Conservation (phyloP, 2,888 invertebrate species). For the Hemistola chrysoprasaria region DNA sequence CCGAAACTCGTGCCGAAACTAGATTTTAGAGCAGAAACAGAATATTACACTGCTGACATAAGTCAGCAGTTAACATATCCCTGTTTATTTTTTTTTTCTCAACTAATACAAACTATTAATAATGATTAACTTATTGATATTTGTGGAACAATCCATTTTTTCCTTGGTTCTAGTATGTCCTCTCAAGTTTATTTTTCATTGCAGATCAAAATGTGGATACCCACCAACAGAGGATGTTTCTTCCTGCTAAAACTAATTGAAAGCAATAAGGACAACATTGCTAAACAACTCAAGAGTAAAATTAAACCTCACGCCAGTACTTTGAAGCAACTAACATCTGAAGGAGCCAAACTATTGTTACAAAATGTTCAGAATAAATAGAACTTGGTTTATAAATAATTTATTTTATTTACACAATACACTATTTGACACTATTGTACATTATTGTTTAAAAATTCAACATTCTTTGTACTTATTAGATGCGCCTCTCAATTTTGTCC, state of each 20-base stretch:
- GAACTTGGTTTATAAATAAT: conserved; percentile 22
- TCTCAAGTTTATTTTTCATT: conserved; percentile 34
- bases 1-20: too few relatives aligned
- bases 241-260: conserved; percentile 86
- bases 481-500: too few relatives aligned
- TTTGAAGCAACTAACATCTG: conserved; percentile 78
- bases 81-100: too few relatives aligned
- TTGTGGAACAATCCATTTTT: too few relatives aligned
- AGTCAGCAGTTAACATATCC: too few relatives aligned
- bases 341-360: conserved; percentile 85
- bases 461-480: conserved; percentile 6
- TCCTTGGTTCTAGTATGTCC: too few relatives aligned
- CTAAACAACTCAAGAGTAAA: conserved; percentile 69
- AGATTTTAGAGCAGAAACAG: too few relatives aligned
- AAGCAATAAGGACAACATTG: conserved; percentile 74
- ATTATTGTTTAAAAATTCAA: too few relatives aligned
- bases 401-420: conserved; percentile 19
- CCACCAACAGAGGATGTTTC: conserved; percentile 90
- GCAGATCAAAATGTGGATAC: conserved; percentile 85
- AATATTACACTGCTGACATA: too few relatives aligned
- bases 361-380: conserved; percentile 72
- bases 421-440: conserved; percentile 2
- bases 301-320: conserved; percentile 64
- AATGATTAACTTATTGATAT: too few relatives aligned
- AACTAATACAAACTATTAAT: too few relatives aligned